A percentile compares a stretch with the other conserved stretches of the same genome.
Conservation (phyloP, 2,113 vertebrate species). For the Fregata magnificens region DNA sequence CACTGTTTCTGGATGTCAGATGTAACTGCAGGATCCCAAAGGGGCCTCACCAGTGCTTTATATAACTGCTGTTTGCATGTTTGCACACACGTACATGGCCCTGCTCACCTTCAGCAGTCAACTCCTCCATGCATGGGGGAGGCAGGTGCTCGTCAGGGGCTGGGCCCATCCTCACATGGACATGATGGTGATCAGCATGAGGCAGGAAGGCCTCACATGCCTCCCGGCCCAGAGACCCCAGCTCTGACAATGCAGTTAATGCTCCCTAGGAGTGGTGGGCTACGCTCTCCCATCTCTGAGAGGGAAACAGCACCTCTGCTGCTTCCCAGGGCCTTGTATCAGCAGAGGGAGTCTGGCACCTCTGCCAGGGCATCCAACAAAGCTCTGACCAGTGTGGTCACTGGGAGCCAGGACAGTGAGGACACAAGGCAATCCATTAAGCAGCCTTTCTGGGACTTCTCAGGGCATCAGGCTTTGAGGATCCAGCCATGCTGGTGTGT, state of each 20-base stretch:
- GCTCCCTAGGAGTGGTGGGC: not conserved
- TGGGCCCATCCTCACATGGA: not conserved
- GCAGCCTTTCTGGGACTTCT: not conserved
- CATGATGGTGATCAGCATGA: rapidly evolving
- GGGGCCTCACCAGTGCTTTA: not conserved
- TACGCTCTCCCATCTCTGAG: not conserved
- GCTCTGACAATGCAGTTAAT: not conserved
- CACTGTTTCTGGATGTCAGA: not conserved
- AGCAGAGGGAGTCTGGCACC: not conserved
- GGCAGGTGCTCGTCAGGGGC: not conserved
- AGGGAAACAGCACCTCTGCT: not conserved
- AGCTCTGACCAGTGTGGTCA: not conserved
- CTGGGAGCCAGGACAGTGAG: not conserved
- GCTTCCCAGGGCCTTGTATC: not conserved
- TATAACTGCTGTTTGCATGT: not conserved
- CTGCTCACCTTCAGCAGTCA: not conserved
- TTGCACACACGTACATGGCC: not conserved
- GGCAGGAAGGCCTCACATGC: not conserved
- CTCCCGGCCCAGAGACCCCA: not conserved
- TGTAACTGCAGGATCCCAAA: not conserved
- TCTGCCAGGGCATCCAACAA: not conserved
- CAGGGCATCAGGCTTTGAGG: not conserved
- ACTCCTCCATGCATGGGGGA: not conserved
- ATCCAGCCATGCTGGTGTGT: not conserved
- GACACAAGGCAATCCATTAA: not conserved